phyloP scores from a whole-genome alignment of 2,888 invertebrate species.

The Volucella zonaria region DNA sequence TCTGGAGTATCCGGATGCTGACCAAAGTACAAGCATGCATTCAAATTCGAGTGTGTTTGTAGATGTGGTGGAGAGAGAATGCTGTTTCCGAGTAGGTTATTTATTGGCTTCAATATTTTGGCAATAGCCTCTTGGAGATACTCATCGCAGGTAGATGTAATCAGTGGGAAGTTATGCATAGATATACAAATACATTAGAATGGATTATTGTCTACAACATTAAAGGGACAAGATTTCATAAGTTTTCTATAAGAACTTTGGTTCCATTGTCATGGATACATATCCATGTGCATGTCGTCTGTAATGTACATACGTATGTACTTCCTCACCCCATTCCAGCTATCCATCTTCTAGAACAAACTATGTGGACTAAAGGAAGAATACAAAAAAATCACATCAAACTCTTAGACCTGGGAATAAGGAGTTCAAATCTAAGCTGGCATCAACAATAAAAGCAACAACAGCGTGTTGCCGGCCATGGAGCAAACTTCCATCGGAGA shows the following conservation, averaged over 20 bases:
- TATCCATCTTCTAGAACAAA: neutral
- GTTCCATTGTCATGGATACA: too few species aligned
- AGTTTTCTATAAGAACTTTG: too few species aligned
- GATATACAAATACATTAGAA: too few species aligned
- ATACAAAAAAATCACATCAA: neutral
- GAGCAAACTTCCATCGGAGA: slow-evolving; percentile 36
- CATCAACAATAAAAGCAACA: slow-evolving; percentile 17
- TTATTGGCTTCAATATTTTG: slow-evolving; percentile 24
- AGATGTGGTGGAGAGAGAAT: neutral
- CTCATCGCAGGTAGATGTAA: neutral
- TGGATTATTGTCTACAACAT: too few species aligned
- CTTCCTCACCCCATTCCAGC: neutral
- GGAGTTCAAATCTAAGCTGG: slow-evolving; percentile 30
- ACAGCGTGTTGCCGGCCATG: slow-evolving; percentile 14
- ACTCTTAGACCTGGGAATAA: neutral
- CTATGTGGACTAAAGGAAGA: neutral
- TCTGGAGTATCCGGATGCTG: slow-evolving; percentile 4
- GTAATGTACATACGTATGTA: too few species aligned
- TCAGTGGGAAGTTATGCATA: neutral
- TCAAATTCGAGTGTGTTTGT: neutral
- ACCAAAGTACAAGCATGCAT: slow-evolving; percentile 7
- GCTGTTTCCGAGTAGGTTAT: neutral
- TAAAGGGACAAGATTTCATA: too few species aligned
- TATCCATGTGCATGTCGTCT: too few species aligned
- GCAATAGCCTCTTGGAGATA: neutral